These are phyloP conservation scores for Macaria notata DNA, from an alignment of 2,888 invertebrate species.

Conservation along the genomic window DNA sequence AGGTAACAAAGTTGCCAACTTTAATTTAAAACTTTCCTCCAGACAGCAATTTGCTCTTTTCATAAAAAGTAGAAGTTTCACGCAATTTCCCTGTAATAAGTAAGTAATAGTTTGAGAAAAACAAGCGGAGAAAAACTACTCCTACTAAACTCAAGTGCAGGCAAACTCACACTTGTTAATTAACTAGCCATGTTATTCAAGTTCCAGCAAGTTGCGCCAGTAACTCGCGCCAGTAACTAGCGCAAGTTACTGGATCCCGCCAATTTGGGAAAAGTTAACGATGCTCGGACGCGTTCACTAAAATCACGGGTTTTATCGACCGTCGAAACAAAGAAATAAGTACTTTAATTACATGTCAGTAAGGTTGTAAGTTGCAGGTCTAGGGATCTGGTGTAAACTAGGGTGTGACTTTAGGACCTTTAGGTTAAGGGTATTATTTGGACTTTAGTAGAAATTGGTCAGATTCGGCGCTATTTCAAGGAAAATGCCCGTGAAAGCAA, in stretches of 20 bases:
- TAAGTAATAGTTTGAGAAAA: not conserved
- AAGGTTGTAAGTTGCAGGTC: constrained; percentile 10
- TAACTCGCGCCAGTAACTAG: constrained; percentile 16
- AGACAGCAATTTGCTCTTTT: too few relatives aligned
- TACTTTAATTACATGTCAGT: constrained; percentile 6
- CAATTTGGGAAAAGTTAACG: constrained; percentile 31
- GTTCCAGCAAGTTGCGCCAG: constrained; percentile 26
- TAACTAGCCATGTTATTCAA: constrained; percentile 23
- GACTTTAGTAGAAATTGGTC: constrained; percentile 30
- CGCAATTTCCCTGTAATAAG: too few relatives aligned
- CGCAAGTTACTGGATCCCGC: constrained; percentile 20
- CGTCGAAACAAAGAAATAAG: constrained; percentile 1
- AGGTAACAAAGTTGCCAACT: too few relatives aligned
- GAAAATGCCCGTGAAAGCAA: constrained; percentile 26
- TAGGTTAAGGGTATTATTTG: constrained; percentile 19
- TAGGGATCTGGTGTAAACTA: constrained; percentile 9
- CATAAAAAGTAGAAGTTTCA: too few relatives aligned
- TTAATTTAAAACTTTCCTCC: too few relatives aligned
- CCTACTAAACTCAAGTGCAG: constrained; percentile 5
- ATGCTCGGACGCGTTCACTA: constrained; percentile 28
- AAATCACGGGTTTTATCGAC: constrained; percentile 27
- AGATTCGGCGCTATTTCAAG: constrained; percentile 28
- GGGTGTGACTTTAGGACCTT: constrained; percentile 18
- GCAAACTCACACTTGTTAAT: constrained; percentile 23
- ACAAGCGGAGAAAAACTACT: constrained; percentile 5